Evolutionary conservation across 1,140 invertebrate genomes (phyloP).

Genomic region (Scaptomyza graminum): DNA sequence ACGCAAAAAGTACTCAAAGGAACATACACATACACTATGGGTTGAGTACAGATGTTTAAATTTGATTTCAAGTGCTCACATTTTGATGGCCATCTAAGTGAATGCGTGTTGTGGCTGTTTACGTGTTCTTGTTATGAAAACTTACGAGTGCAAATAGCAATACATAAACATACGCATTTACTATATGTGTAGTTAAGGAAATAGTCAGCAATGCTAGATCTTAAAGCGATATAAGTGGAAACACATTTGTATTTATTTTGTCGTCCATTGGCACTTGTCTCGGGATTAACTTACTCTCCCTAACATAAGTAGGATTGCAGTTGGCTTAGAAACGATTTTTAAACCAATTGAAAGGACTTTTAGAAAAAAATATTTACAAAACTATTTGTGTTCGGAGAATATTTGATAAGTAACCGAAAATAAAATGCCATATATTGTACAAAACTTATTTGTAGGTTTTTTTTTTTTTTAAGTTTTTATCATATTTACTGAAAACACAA

Average conservation of each 20-base stretch:
- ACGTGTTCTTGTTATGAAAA: conserved; percentile 62
- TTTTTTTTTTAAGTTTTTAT: no score
- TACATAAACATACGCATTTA: not conserved
- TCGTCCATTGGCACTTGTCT: not conserved
- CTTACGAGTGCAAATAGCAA: conserved; percentile 5
- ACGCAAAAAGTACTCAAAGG: conserved; percentile 9
- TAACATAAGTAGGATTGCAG: no score
- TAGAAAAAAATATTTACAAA: no score
- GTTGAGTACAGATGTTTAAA: conserved; percentile 65
- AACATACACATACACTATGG: conserved; percentile 1
- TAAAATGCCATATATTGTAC: no score
- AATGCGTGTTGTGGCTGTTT: conserved; percentile 75
- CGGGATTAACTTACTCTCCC: no score
- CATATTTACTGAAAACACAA: no score
- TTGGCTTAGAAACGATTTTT: no score
- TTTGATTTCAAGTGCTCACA: conserved; percentile 77
- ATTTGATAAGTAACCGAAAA: no score
- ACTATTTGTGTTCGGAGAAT: no score
- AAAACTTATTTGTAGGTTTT: no score
- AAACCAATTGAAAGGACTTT: no score
- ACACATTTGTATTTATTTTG: not conserved
- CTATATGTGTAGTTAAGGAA: conserved; percentile 13
- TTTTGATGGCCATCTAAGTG: conserved; percentile 80
- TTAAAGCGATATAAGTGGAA: conserved; percentile 18
- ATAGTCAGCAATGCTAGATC: not conserved